Percentiles rank a stretch among this genome's conserved stretches.
Evolutionary conservation across 2,888 invertebrate genomes (phyloP).

Genomic region (Sphaeridia pumilis): DNA sequence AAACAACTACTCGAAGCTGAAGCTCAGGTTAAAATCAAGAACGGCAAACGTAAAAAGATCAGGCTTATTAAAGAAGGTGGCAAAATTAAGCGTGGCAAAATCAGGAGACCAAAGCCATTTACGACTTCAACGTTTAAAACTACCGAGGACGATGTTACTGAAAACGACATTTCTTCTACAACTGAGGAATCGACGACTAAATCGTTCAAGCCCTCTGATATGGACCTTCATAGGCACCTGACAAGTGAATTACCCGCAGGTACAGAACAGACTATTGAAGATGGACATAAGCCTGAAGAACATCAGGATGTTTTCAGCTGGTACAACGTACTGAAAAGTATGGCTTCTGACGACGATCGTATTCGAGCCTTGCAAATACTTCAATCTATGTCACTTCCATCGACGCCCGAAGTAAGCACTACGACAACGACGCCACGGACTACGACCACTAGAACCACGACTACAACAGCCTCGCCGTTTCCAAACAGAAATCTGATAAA

Average conservation of each 20-base stretch:
- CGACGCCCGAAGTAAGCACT: slow-evolving; percentile 1
- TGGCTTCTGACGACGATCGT: background rate
- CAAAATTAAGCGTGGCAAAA: background rate
- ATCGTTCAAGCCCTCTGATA: background rate
- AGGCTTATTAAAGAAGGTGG: slow-evolving; percentile 10
- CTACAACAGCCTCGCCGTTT: slow-evolving; percentile 2
- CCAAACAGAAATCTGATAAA: background rate
- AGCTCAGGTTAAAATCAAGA: slow-evolving; percentile 5
- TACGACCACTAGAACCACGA: slow-evolving; percentile 7
- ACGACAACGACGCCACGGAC: no score
- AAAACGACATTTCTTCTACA: slow-evolving; percentile 9
- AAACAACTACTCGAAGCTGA: slow-evolving; percentile 5
- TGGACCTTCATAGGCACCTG: slow-evolving; percentile 8
- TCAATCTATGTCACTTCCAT: background rate
- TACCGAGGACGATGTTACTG: background rate
- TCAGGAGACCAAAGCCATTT: slow-evolving; percentile 1
- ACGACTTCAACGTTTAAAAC: no score
- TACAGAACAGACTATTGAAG: background rate
- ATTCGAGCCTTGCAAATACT: slow-evolving; percentile 1
- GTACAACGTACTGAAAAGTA: background rate
- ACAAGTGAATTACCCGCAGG: background rate
- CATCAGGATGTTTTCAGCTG: background rate
- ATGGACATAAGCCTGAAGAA: background rate
- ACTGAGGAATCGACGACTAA: slow-evolving; percentile 7
- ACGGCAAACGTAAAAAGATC: slow-evolving; percentile 17